Conservation (phyloP, 2,888 invertebrate genomes). For the Carcina quercana region DNA sequence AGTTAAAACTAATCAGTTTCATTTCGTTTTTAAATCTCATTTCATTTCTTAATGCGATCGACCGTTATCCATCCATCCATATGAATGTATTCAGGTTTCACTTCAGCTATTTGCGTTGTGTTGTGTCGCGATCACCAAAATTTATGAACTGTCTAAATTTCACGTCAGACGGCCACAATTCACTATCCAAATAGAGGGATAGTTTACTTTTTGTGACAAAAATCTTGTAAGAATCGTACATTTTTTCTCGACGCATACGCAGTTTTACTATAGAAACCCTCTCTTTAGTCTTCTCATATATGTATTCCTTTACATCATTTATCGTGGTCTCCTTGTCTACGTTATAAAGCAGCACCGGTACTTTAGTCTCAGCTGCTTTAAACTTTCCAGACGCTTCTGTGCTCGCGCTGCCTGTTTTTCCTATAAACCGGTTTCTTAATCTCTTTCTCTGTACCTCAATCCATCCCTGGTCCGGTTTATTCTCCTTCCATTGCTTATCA, state of each 20-base stretch:
- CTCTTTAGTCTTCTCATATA: constrained; percentile 10
- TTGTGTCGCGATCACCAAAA: too few species aligned
- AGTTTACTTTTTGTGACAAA: constrained; percentile 12
- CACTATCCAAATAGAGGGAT: constrained; percentile 9
- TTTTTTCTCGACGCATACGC: constrained; percentile 4
- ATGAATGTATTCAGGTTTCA: too few species aligned
- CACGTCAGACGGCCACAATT: constrained; percentile 14
- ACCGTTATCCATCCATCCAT: background rate
- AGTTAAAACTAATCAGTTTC: constrained; percentile 20
- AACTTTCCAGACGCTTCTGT: constrained; percentile 3
- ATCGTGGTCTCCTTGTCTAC: constrained; percentile 11
- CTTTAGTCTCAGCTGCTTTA: constrained; percentile 12
- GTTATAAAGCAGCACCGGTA: constrained; percentile 14
- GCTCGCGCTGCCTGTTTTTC: background rate
- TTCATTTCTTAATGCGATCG: background rate
- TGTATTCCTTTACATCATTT: constrained; percentile 11
- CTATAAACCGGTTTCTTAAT: background rate
- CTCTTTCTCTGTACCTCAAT: background rate
- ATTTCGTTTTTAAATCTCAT: background rate
- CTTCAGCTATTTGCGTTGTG: too few species aligned
- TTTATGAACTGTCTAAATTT: constrained; percentile 9
- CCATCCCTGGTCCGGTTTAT: background rate
- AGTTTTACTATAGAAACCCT: constrained; percentile 9
- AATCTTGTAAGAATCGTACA: constrained; percentile 11
- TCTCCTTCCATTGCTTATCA: background rate